Conservation (phyloP, 2,888 invertebrate species). For the Willowsia nigromaculata region DNA sequence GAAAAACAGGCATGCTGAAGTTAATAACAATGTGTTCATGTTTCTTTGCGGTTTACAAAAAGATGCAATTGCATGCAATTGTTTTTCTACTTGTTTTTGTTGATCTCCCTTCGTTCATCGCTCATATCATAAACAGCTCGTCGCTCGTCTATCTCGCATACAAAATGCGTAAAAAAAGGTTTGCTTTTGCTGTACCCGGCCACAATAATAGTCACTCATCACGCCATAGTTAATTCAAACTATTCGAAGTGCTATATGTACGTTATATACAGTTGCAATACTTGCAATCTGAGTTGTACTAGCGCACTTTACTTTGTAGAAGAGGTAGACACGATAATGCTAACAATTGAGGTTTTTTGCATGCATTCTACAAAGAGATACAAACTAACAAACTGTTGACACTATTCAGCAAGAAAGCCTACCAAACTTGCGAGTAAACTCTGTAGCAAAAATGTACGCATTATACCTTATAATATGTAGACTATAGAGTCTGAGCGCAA, state of each 20-base stretch:
- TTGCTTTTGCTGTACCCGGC: not conserved
- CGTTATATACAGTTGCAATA: not conserved
- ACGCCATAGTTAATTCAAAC: not conserved
- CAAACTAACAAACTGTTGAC: not conserved
- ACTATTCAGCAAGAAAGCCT: not conserved
- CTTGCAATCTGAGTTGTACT: not conserved
- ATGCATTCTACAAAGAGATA: not conserved
- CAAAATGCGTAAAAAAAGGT: not conserved
- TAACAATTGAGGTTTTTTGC: constrained; percentile 1
- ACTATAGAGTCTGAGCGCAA: not conserved
- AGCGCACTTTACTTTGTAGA: not conserved
- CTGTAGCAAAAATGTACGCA: not conserved
- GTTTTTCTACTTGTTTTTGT: not conserved
- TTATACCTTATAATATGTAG: not conserved
- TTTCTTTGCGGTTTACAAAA: not conserved
- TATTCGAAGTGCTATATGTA: not conserved
- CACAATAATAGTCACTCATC: not conserved
- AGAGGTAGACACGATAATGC: not conserved
- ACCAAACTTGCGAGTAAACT: not conserved
- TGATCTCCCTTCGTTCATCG: not conserved
- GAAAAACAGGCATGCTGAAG: not conserved
- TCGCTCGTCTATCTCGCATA: not conserved
- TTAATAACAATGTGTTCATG: constrained; percentile 3
- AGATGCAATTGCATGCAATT: constrained; percentile 22
- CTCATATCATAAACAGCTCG: not conserved